Evolutionary conservation across 2,113 vertebrate genomes (phyloP).

Genomic region (Athene noctua): DNA sequence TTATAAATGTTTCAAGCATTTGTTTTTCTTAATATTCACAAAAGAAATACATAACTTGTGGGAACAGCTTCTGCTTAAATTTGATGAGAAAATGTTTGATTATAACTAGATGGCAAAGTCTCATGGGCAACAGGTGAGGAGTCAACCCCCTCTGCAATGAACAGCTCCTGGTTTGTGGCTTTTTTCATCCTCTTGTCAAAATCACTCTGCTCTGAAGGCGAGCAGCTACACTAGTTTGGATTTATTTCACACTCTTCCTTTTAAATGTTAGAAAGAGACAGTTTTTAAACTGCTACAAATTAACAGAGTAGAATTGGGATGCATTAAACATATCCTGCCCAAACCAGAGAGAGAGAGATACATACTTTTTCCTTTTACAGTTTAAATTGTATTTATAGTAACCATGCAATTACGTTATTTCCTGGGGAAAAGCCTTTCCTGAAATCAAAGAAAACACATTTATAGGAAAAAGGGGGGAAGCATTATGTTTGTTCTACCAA

Average conservation of each 20-base stretch:
- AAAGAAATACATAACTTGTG: neutral
- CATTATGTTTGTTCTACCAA: conserved; percentile 87
- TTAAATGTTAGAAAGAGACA: neutral
- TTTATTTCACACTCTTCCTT: neutral
- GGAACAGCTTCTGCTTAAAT: neutral
- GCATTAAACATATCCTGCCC: neutral
- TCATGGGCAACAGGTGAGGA: neutral
- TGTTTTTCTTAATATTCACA: neutral
- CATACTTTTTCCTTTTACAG: neutral
- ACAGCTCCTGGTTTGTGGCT: neutral
- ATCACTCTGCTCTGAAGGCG: neutral
- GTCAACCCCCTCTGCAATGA: neutral
- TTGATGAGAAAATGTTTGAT: neutral
- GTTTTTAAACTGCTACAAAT: conserved; percentile 6
- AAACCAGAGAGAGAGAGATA: neutral
- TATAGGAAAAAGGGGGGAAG: conserved; percentile 64
- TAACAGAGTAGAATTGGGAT: neutral
- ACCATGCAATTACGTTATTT: conserved; percentile 30
- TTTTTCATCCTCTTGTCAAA: neutral
- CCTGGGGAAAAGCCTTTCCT: conserved; percentile 2
- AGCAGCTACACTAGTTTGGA: neutral
- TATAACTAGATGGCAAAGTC: neutral
- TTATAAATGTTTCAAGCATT: conserved; percentile 1
- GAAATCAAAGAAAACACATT: conserved; percentile 59
- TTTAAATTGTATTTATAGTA: conserved; percentile 36